These are phyloP conservation scores for Phrynocephalus forsythii DNA, from an alignment of 2,797 vertebrate species.

Conservation along the genomic window DNA sequence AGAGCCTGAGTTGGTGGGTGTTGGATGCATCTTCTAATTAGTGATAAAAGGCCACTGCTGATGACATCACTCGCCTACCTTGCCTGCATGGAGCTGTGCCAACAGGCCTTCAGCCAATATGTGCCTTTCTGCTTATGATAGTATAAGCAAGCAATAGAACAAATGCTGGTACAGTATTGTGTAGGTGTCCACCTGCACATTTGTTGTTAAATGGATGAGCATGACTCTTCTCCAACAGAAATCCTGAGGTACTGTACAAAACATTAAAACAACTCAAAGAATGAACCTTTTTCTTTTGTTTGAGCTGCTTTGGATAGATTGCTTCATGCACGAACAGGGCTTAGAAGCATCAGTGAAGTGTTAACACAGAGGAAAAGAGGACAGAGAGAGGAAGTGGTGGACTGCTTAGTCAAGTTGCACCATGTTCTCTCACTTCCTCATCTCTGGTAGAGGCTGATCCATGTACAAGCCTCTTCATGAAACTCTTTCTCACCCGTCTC, in stretches of 20 bases:
- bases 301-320: neutral
- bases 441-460: neutral
- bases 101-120: neutral
- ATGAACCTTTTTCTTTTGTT: neutral
- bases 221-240: neutral
- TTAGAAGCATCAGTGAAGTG: neutral
- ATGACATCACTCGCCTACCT: no score
- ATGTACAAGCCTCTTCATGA: neutral
- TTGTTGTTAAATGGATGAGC: neutral
- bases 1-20: no score
- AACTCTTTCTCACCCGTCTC: neutral
- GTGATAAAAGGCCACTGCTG: no score
- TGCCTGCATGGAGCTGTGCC: no score
- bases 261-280: neutral
- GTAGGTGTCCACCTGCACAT: neutral
- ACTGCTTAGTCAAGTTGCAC: neutral
- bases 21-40: no score
- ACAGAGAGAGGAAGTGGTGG: constrained; percentile 30
- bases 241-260: neutral
- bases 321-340: constrained; percentile 4
- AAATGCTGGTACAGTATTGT: neutral
- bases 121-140: neutral
- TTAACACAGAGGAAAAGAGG: constrained; percentile 10
- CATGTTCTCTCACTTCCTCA: constrained; percentile 27
- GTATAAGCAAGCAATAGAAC: neutral